Base-by-base conservation (phyloP, 1,140 invertebrate genomes). In the Eciton burchellii region DNA sequence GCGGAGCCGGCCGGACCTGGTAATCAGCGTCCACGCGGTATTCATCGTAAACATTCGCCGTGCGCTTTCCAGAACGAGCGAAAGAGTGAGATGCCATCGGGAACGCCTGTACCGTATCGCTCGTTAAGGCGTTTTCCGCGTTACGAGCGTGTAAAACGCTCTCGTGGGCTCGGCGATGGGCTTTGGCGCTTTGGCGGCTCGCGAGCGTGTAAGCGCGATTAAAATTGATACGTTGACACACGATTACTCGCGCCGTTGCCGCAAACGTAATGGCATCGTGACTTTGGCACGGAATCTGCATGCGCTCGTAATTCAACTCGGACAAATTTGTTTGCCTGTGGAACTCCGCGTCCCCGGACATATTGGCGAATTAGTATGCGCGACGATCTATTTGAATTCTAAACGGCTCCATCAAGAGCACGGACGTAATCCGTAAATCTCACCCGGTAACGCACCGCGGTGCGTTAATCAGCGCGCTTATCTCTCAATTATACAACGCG, bases 61-160 rank as follows among this genome's bases (percentile, higher is more conserved):
- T 19, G 1, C 60, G 41, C 29, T 5, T 56, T 26, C n/a, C 4
- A 4, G 14, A 3, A 14, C 16, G 60, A 41, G 68, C 41, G 29
- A n/a, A 8, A 62, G 24, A 11, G 24, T 9, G n/a, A 0, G 16
- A n/a, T 16, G 11, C n/a, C 56, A 35, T 63, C 19, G 41, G 24
- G 21, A 76, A 76, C 56, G 41, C 21, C 16, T 24, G 24, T 52
- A 49, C 14, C 43, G n/a, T 49, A 52, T 35, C 47, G 47, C 59
- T 76, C 16, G 59, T 77, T 68, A 77, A 41, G 49, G 47, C 49
- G 24, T 77, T 68, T 68, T 41, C 62, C 49, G 12, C 29, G 12
- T 77, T 68, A 68, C 49, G 62, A 77, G 74, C 74, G 35, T 29
- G 49, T 68, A 77, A 77, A 68, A 77, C 16, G n/a, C 35, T 47